A percentile compares a stretch with the other conserved stretches of the same genome.
Conservation (phyloP, 2,888 invertebrate genomes). For the Litoditis marina region DNA sequence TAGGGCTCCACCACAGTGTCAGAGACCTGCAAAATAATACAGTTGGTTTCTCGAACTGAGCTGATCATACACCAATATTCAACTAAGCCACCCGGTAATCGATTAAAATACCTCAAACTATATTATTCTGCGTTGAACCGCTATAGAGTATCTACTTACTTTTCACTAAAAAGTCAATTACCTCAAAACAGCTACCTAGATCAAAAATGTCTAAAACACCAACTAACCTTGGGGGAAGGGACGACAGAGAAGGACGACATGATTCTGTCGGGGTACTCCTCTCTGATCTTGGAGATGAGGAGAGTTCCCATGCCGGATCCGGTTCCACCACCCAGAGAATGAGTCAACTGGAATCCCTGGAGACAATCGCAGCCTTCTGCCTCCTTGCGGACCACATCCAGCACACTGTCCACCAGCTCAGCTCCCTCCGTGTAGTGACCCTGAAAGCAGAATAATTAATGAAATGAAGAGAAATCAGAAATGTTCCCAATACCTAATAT, state of each 20-base stretch:
- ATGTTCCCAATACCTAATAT: no score
- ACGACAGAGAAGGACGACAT: constrained; percentile 95
- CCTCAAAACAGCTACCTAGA: background rate
- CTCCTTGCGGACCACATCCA: constrained; percentile 73
- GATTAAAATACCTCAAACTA: no score
- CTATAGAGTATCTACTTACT: no score
- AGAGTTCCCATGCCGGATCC: constrained; percentile 84
- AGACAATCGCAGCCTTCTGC: constrained; percentile 83
- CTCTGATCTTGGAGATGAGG: constrained; percentile 89
- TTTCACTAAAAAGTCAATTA: no score
- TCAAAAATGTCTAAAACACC: background rate
- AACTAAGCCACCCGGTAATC: no score
- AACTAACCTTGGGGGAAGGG: constrained; percentile 73
- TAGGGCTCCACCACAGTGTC: constrained; percentile 74
- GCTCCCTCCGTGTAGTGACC: constrained; percentile 88
- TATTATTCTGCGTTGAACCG: no score
- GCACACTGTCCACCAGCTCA: constrained; percentile 69
- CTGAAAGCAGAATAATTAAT: constrained; percentile 64
- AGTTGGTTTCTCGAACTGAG: no score
- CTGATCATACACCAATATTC: no score
- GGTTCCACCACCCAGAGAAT: constrained; percentile 80
- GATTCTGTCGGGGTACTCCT: constrained; percentile 94
- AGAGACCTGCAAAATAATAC: constrained; percentile 51
- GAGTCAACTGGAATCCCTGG: constrained; percentile 78
- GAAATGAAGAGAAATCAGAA: background rate